Evolutionary conservation across 2,888 invertebrate genomes (phyloP), one percentile per base, ranked within the genome.

Genomic region (Flabesymbios commensalis): DNA sequence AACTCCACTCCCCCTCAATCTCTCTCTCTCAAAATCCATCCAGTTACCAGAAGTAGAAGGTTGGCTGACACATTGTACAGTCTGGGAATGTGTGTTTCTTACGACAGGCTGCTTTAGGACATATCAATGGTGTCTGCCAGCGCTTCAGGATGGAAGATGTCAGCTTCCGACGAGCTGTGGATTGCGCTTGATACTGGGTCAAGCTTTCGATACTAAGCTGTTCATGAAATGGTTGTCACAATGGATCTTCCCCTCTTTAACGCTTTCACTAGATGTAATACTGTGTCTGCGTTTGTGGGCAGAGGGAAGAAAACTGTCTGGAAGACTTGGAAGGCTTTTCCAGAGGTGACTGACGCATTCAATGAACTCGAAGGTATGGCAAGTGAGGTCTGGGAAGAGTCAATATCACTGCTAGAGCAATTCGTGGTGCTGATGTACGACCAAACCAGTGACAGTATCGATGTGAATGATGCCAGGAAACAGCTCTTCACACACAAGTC

Each of bases 341-440:
- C 39, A 36, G 39, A 36, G 39, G 39, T 36, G 39, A 36, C 39
- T 36, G 39, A 36, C n/a, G 39, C 39, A 36, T 10, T 36, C n/a
- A n/a, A 36, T 14, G 39, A 36, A 36, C n/a, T 36, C 39, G 10
- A 14, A 36, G 10, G 39, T n/a, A 36, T 36, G 39, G 10, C 39
- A 36, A 36, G 39, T 36, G 39, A 36, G 10, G 39, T 36, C 39
- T 14, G 39, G 10, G 39, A 36, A 14, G 39, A 36, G 39, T 36
- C 39, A 36, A 36, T 36, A n/a, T 36, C 39, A 36, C 31, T 39
- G 32, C 42, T 53, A 22, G 54, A 53, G 42, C 42, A 39, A 26
- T 53, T 53, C 39, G 54, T 53, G 32, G 54, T 53, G 33, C 54
- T 53, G 39, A 53, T 53, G 39, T 53, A 53, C 36, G 54, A 53